Percentiles rank a stretch among this genome's conserved stretches.
phyloP scores from a whole-genome alignment of 2,888 invertebrate genomes.

The Sminthurides aquaticus region DNA sequence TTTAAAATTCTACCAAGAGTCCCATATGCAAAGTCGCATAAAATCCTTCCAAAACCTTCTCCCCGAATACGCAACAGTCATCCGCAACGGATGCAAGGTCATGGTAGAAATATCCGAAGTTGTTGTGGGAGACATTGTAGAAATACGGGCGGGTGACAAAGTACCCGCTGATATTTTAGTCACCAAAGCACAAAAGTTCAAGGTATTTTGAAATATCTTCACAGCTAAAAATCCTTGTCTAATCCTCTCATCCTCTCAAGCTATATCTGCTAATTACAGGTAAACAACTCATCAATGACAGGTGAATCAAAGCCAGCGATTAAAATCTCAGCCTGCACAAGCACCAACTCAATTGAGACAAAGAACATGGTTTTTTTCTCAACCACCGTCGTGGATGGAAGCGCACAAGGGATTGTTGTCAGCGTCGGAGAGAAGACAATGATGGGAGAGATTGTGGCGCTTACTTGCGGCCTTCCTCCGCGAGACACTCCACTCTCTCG shows the following conservation, averaged over 20 bases:
- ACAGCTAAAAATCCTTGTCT: too few species aligned
- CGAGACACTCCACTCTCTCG: constrained; percentile 2
- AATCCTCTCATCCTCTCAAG: too few species aligned
- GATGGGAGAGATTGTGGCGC: constrained; percentile 8
- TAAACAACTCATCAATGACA: constrained; percentile 62
- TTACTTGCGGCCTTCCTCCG: constrained; percentile 1
- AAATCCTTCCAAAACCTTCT: constrained; percentile 4
- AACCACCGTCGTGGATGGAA: constrained; percentile 7
- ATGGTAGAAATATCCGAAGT: constrained; percentile 5
- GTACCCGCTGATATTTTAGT: constrained; percentile 9
- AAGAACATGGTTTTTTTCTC: constrained; percentile 16
- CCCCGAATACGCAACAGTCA: constrained; percentile 8
- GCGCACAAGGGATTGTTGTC: constrained; percentile 4
- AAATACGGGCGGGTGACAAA: constrained; percentile 2
- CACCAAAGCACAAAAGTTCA: neutral
- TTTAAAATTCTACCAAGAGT: constrained; percentile 12
- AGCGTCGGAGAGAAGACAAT: constrained; percentile 9
- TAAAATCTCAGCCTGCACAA: constrained; percentile 1
- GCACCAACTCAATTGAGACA: constrained; percentile 1
- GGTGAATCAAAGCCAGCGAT: constrained; percentile 46
- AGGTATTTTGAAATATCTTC: too few species aligned
- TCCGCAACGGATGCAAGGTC: constrained; percentile 8
- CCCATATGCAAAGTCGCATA: constrained; percentile 3
- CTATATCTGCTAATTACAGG: constrained; percentile 41
- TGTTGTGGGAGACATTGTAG: constrained; percentile 11